Base-by-base conservation (phyloP, 2,888 invertebrate species). In the Masnerella sp. region DNA sequence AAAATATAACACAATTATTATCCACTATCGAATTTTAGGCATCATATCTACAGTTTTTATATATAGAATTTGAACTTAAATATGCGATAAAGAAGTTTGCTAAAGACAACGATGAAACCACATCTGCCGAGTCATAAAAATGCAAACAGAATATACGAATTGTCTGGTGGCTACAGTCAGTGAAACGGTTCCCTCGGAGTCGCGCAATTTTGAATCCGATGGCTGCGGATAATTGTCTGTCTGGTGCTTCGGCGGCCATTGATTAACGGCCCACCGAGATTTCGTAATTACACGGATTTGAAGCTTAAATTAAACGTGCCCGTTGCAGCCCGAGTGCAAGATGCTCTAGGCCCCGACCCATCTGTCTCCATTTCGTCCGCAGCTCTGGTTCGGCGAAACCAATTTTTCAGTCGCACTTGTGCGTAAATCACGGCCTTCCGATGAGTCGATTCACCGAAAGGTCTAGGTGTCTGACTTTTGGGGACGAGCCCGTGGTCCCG, bases 391-490 rank as follows among this genome's bases (percentile, higher is more conserved):
- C 32, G 32, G 32, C 34, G 34, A 34, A 34, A 34, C 9, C 34
- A 1, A 34, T 34, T 34, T 11, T n/a, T 11, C 34, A 11, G 5
- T 5, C 34, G 11, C 1, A 11, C 11, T 3, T 11, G 34, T 1
- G 1, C n/a, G n/a, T 34, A 34, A 3, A 34, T 34, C 34, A 34
- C n/a, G 1, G 22, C 7, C n/a, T n/a, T n/a, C n/a, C n/a, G n/a
- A n/a, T n/a, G n/a, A n/a, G n/a, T n/a, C n/a, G n/a, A n/a, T n/a
- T n/a, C n/a, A n/a, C n/a, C n/a, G n/a, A n/a, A n/a, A 22, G 22
- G 22, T 76, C 75, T 78, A 77, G 75, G 54, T 77, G 73, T 68
- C 74, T 71, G 22, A 72, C 71, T 79, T 78, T 76, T 51, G 71
- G 76, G 67, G 72, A 62, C 70, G 69, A 58, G 72, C 47, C 67